Base-by-base conservation (phyloP, 92 coral and sea anemone species). In the Epizoanthus stellaris region DNA sequence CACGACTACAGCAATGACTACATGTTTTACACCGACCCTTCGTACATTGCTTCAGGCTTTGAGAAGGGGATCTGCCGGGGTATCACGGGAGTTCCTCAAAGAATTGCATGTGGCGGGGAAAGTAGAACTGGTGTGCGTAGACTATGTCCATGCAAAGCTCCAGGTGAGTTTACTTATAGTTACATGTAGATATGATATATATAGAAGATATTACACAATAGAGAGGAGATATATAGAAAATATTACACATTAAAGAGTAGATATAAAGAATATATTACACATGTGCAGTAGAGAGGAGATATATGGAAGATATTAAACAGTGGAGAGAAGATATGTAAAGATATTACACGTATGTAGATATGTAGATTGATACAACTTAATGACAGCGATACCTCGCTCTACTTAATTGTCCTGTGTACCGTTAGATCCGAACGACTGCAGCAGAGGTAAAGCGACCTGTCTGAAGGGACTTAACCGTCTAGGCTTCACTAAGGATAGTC, bases 11-110 rank as follows among this genome's bases (percentile, higher is more conserved):
- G 83, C 36, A 79, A 79, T 39, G 83, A 79, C 67, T 79, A 79
- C 25, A 19, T 79, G 38, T 79, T 79, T 70, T 79, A 79, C 73
- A 79, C 83, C 16, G 83, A 79, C 42, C 83, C 83, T 0, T 63
- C 83, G 15, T 64, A 62, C 23, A 43, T 79, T 17, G 83, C 60
- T 16, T n/a, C 71, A 62, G 83, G 83, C 11, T 79, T 79, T 64
- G 83, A 79, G 70, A 79, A 79, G 58, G 83, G 83, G 21, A 79
- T 79, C 6, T 79, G 83, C 52, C 64, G 83, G 65, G 83, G 83
- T 7, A 21, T 62, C 40, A 47, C 34, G 6, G 83, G 70, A 0
- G 59, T 79, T 6, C 83, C 83, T 19, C 60, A 15, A 20, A 43
- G 83, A 20, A 79, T 79, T 13, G 83, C 83, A 0, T 79, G 83